A percentile compares a stretch with the other conserved stretches of the same genome.
phyloP scores from a whole-genome alignment of 1,140 invertebrate genomes.

The Drosophila nebulosa region DNA sequence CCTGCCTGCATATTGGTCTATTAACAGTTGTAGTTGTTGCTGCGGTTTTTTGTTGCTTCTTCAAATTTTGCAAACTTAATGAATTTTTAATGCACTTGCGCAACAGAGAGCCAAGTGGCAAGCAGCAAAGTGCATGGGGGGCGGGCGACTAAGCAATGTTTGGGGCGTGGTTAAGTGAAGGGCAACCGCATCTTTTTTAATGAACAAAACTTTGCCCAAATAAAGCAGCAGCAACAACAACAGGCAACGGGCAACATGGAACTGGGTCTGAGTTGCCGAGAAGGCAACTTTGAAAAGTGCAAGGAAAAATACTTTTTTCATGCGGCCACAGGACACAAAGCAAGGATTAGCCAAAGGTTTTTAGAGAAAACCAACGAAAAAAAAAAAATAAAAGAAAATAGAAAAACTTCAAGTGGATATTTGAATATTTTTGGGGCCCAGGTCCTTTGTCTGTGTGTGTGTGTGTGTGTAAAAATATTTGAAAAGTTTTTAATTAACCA shows the following conservation, averaged over 20 bases:
- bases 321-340: slow-evolving; percentile 72
- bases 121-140: slow-evolving; percentile 22
- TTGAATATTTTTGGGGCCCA: slow-evolving; percentile 67
- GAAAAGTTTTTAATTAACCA: slow-evolving; percentile 80
- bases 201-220: slow-evolving; percentile 76
- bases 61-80: slow-evolving; percentile 80
- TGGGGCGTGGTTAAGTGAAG: slow-evolving; percentile 76
- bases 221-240: slow-evolving; percentile 22
- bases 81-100: slow-evolving; percentile 81
- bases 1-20: slow-evolving; percentile 71
- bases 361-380: slow-evolving; percentile 38
- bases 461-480: slow-evolving; percentile 66
- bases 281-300: slow-evolving; percentile 67
- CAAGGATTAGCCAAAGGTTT: slow-evolving; percentile 69
- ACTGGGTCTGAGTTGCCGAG: background rate
- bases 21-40: slow-evolving; percentile 74
- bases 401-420: slow-evolving; percentile 77
- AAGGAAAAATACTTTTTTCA: slow-evolving; percentile 65
- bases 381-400: slow-evolving; percentile 8
- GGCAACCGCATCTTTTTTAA: slow-evolving; percentile 74
- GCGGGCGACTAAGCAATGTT: slow-evolving; percentile 53
- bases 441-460: slow-evolving; percentile 15
- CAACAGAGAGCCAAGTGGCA: slow-evolving; percentile 45
- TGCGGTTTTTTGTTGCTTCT: slow-evolving; percentile 67
- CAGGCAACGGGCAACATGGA: slow-evolving; percentile 7